Evolutionary conservation across 1,140 invertebrate genomes (phyloP), one percentile per base, ranked within the genome.

Genomic region (Thrips palmi): DNA sequence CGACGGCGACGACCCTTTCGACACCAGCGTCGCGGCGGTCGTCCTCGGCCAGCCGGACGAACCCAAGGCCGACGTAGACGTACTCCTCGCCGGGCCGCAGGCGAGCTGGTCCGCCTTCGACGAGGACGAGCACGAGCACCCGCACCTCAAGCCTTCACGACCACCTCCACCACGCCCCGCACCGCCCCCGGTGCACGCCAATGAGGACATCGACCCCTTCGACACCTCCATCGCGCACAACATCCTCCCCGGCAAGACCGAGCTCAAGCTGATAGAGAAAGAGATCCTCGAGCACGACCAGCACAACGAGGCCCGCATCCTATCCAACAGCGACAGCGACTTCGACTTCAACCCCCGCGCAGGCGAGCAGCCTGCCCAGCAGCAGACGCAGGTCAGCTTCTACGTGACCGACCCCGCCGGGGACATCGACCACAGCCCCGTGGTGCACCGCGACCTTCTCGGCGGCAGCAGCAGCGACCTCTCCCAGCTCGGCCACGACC

Each of bases 211-310:
- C 40, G 82, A 86, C 68, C 83, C 82, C 0, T 89, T 89, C 50
- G 83, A 88, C 51, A 87, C 83, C 7, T 71, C 76, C 31, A 82
- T 83, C 59, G 81, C 75, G 0, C 76, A 80, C 25, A 76, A 75
- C 47, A 66, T 85, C 27, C 54, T 82, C 31, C 74, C 76, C 6
- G 71, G 71, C 23, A 71, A 74, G 54, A 58, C 62, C 19, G 70
- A 75, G 54, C 50, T 68, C 17, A 71, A 67, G 43, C 57, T 67
- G 52, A 70, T 71, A 50, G 66, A 71, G 60, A 68, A 65, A 42
- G 68, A 71, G 46, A 56, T 71, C 17, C 37, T 53, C 19, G 45
- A 45, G 4, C 45, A 47, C 29, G 38, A 44, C 10, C 33, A 44
- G 19, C 31, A 33, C 21, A 25, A 33, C 11, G 42, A 43, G 11